Evolutionary conservation across 2,797 vertebrate species (phyloP).

Genomic region (Gallinago stenura): DNA sequence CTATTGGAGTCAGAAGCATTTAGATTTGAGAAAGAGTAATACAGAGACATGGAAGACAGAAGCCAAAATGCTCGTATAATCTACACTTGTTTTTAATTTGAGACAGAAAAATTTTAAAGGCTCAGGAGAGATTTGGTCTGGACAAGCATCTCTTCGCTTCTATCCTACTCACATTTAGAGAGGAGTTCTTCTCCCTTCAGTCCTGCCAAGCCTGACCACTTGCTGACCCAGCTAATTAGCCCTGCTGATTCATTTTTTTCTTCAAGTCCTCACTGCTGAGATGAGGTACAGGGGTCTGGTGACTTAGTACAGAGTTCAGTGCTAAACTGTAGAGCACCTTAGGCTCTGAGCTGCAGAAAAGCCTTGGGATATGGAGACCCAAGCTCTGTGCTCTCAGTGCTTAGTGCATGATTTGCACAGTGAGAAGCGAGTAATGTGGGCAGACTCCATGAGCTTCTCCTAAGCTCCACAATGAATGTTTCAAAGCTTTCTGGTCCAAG

Average conservation of each 20-base stretch:
- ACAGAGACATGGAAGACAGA: not conserved
- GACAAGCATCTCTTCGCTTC: not conserved
- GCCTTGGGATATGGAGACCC: not conserved
- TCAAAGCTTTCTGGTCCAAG: not conserved
- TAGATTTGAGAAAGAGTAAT: not conserved
- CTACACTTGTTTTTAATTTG: not conserved
- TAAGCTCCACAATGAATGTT: not conserved
- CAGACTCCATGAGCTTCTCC: not conserved
- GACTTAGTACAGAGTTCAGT: not conserved
- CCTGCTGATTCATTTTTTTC: not conserved
- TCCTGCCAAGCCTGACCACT: not conserved
- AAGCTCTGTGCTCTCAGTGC: not conserved
- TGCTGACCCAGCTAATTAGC: not conserved
- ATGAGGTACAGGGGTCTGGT: not conserved
- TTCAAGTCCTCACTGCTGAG: not conserved
- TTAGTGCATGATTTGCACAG: not conserved
- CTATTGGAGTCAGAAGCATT: not conserved
- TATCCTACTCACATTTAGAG: not conserved
- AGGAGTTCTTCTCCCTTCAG: not conserved
- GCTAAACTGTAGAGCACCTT: not conserved
- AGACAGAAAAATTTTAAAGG: not conserved
- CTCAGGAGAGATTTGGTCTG: not conserved
- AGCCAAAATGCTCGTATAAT: not conserved
- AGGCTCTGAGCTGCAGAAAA: not conserved
- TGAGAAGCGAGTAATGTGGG: rapidly evolving